Base-by-base conservation (phyloP, 2,888 invertebrate species). In the Dryomyza anilis region DNA sequence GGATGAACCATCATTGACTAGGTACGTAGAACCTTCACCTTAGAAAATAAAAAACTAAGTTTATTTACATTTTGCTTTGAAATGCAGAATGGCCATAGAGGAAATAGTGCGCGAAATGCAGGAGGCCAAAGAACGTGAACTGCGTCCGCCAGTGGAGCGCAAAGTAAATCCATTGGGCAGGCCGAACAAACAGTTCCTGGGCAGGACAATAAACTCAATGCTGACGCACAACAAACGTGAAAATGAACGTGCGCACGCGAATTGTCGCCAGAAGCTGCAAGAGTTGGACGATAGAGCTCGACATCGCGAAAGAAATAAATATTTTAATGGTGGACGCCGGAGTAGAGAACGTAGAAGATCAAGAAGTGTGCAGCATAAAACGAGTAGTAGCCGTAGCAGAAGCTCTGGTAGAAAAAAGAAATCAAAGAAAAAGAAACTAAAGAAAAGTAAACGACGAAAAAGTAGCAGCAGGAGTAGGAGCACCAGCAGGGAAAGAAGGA, bases 171-270 rank as follows among this genome's bases (percentile, higher is more conserved):
- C 80, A 0, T 57, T 79, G 25, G 76, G 76, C 1, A 78, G 68
- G 62, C 72, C 80, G 21, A 81, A 81, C 55, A 81, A 79, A 68
- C 73, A 73, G 3, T 81, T 81, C 55, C 65, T 81, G 0, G 78
- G 77, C 0, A 70, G 81, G 3, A 80, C 81, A 0, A 71, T 81
- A 8, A 74, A 68, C n/a, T 77, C 71, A 0, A 73, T 72, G 0
- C 56, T 81, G 10, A 71, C 70, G 0, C 76, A 81, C 27, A 81
- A 81, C 56, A 72, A 73, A 21, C 72, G 80, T 0, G 70, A 75
- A 64, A 64, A 48, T 16, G 76, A 73, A 10, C 68, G 73, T 0
- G 77, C 74, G 8, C 68, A 69, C 3, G 69, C 62, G 0, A 76
- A 74, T 46, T 80, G 80, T 30, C 67, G 67, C 3, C 65, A 64